Evolutionary conservation across 2,113 vertebrate genomes (phyloP).

Genomic region (Parotia lawesii): DNA sequence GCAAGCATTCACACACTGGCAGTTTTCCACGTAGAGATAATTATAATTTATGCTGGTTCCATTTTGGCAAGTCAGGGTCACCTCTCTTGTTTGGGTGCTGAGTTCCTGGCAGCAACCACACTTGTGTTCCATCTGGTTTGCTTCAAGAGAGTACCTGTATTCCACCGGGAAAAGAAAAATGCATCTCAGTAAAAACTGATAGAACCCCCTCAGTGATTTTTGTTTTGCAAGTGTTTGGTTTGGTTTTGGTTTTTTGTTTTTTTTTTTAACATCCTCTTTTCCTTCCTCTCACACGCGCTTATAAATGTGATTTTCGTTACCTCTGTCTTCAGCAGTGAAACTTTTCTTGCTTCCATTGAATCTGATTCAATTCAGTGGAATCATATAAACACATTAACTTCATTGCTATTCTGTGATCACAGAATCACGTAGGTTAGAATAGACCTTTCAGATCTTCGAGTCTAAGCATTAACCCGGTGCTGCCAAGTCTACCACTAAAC

Average conservation of each 20-base stretch:
- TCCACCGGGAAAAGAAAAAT: neutral
- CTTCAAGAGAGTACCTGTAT: slow-evolving; percentile 80
- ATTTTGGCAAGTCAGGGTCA: slow-evolving; percentile 73
- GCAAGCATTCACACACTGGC: slow-evolving; percentile 67
- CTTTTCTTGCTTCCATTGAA: neutral
- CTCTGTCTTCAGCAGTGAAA: neutral
- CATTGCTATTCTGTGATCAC: neutral
- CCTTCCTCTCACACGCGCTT: fast-evolving
- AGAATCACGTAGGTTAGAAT: neutral
- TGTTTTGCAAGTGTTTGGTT: neutral
- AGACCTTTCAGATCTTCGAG: fast-evolving
- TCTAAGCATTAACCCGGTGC: neutral
- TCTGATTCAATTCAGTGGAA: neutral
- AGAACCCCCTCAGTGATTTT: neutral
- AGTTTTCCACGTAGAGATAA: slow-evolving; percentile 73
- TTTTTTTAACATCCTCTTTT: neutral
- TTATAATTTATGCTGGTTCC: slow-evolving; percentile 65
- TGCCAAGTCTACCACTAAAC: neutral
- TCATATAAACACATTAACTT: neutral
- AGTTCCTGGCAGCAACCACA: slow-evolving; percentile 85
- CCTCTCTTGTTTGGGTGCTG: slow-evolving; percentile 52
- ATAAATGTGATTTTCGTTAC: neutral
- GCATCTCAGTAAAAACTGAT: neutral
- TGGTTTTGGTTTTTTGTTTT: neutral
- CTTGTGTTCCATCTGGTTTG: slow-evolving; percentile 64